phyloP scores from a whole-genome alignment of 2,113 vertebrate species.

The Salvator merianae region DNA sequence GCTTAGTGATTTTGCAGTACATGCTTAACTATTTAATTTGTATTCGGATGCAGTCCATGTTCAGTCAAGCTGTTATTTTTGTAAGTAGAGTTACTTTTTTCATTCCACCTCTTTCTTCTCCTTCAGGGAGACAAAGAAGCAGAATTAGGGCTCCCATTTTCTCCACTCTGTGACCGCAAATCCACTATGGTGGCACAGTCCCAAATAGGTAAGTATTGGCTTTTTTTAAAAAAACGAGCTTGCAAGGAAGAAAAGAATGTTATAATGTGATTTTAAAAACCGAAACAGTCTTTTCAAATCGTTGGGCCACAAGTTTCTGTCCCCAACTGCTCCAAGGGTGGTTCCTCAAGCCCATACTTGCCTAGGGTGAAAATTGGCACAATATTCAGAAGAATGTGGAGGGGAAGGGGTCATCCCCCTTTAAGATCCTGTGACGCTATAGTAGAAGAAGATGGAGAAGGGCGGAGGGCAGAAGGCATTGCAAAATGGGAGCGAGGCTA shows the following conservation, averaged over 20 bases:
- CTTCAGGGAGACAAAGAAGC: conserved; percentile 90
- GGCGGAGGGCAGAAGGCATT: neutral
- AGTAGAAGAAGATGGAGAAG: neutral
- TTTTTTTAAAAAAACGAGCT: neutral
- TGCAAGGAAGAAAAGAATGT: neutral
- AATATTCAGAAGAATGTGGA: neutral
- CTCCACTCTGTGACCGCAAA: conserved; percentile 91
- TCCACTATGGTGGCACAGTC: conserved; percentile 92
- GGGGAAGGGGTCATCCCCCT: neutral
- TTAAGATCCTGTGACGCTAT: too few relatives aligned
- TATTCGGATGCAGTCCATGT: neutral
- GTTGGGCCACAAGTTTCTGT: neutral
- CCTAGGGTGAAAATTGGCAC: neutral
- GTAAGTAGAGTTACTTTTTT: neutral
- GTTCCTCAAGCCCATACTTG: neutral
- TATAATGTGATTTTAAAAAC: neutral
- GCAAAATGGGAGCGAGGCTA: too few relatives aligned
- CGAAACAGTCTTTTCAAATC: neutral
- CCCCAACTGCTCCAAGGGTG: neutral
- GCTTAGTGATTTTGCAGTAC: neutral
- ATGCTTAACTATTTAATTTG: neutral
- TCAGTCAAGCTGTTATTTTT: neutral
- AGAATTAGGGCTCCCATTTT: conserved; percentile 87
- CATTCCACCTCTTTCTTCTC: conserved; percentile 7
- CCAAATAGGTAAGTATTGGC: conserved; percentile 84